Percentiles rank a stretch among this genome's conserved stretches.
Evolutionary conservation across 2,888 invertebrate genomes (phyloP).

Genomic region (Acanthosepion esculentum): DNA sequence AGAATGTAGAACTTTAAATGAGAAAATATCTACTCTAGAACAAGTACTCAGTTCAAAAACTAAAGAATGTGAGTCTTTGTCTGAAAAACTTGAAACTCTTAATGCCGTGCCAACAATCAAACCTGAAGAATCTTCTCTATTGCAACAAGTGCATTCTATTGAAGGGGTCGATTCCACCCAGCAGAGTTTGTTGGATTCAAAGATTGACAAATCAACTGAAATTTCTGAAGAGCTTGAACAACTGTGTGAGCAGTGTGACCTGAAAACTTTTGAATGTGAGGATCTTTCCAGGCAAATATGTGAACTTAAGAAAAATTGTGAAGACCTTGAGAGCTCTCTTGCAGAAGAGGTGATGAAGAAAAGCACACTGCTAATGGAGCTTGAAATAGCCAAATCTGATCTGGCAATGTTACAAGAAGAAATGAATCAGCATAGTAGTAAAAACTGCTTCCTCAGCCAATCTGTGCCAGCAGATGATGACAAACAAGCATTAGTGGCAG

Average conservation of each 20-base stretch:
- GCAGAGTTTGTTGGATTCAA: background rate
- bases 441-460: background rate
- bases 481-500: background rate
- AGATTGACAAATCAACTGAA: background rate
- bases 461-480: no score
- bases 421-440: background rate
- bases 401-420: background rate
- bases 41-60: background rate
- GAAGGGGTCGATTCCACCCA: background rate
- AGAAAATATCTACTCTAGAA: background rate
- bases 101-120: background rate
- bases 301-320: background rate
- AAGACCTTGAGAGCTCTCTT: background rate
- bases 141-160: no score
- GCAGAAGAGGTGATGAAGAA: background rate
- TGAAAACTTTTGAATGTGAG: background rate
- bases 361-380: background rate
- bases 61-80: background rate
- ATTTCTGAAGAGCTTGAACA: background rate
- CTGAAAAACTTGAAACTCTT: background rate
- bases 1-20: background rate
- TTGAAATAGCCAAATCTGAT: background rate
- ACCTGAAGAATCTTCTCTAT: background rate
- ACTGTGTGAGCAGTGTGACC: background rate
- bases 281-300: background rate